Evolutionary conservation across 53 echinoderm and acorn worm genomes (phyloP).

Genomic region (Arbacia lixula): DNA sequence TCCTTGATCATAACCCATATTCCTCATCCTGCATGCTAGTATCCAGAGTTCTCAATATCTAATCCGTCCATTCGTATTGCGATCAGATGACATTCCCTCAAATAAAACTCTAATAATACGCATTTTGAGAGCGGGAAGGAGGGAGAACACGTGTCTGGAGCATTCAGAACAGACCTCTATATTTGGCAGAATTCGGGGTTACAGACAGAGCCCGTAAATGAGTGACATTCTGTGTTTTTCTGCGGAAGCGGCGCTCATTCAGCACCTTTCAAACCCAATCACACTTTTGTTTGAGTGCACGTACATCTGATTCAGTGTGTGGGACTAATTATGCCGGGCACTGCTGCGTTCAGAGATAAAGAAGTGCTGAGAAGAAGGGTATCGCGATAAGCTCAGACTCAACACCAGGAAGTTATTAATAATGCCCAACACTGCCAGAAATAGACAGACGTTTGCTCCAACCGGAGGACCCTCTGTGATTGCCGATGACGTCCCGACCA

Average conservation of each 20-base stretch:
- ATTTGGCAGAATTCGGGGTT: no score
- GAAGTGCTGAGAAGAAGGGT: constrained; percentile 12
- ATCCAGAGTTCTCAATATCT: no score
- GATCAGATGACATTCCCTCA: no score
- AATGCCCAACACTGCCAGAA: constrained; percentile 49
- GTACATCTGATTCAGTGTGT: constrained; percentile 40
- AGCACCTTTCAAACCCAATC: constrained; percentile 48
- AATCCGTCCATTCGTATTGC: no score
- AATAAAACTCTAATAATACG: no score
- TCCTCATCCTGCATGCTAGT: no score
- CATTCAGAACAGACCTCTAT: no score
- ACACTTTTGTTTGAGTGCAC: constrained; percentile 38
- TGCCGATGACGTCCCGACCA: constrained; percentile 27
- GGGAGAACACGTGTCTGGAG: no score
- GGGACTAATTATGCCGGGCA: constrained; percentile 45
- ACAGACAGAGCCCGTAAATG: no score
- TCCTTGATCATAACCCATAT: no score
- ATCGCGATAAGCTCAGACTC: constrained; percentile 27
- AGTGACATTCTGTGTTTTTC: constrained; percentile 17
- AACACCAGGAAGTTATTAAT: constrained; percentile 51
- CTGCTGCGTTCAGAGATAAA: constrained; percentile 54
- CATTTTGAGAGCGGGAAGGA: no score
- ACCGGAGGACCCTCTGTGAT: constrained; percentile 19
- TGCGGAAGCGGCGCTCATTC: constrained; percentile 34
- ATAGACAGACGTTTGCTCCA: constrained; percentile 15